These are phyloP conservation scores for Morphnarchus princeps DNA, from an alignment of 2,113 vertebrate species.

Conservation along the genomic window DNA sequence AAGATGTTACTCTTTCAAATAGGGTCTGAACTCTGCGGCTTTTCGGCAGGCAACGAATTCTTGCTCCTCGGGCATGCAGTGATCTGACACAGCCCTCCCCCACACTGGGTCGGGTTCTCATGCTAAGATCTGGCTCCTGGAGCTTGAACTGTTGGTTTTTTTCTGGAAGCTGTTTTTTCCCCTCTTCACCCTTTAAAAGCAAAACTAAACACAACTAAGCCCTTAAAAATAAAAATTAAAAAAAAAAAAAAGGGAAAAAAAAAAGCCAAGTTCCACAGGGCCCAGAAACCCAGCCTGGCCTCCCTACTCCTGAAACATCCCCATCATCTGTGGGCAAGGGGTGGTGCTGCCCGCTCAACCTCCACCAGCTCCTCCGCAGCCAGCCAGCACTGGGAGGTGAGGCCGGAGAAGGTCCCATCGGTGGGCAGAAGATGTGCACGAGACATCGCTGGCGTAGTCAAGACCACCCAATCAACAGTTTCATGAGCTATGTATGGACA, in stretches of 20 bases:
- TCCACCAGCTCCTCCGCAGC: not conserved
- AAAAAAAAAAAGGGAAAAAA: not conserved
- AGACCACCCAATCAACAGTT: not conserved
- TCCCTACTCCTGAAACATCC: not conserved
- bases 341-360: accelerated
- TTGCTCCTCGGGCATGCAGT: not conserved
- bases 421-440: not conserved
- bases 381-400: not conserved
- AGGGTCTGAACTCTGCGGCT: constrained; percentile 6
- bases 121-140: constrained; percentile 26
- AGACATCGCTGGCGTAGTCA: not conserved
- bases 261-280: not conserved
- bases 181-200: constrained; percentile 29
- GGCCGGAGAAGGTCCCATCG: not conserved
- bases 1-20: constrained; percentile 63
- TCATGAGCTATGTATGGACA: not conserved
- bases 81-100: constrained; percentile 37
- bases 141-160: constrained; percentile 32
- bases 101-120: not conserved
- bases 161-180: constrained; percentile 23
- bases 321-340: not conserved
- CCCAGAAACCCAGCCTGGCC: not conserved
- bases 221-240: not conserved
- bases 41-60: constrained; percentile 46
- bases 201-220: constrained; percentile 24